Percentiles rank a stretch among this genome's conserved stretches.
These are phyloP conservation scores for Calliscelio sp. DNA, from an alignment of 2,888 invertebrate genomes.

Conservation along the genomic window DNA sequence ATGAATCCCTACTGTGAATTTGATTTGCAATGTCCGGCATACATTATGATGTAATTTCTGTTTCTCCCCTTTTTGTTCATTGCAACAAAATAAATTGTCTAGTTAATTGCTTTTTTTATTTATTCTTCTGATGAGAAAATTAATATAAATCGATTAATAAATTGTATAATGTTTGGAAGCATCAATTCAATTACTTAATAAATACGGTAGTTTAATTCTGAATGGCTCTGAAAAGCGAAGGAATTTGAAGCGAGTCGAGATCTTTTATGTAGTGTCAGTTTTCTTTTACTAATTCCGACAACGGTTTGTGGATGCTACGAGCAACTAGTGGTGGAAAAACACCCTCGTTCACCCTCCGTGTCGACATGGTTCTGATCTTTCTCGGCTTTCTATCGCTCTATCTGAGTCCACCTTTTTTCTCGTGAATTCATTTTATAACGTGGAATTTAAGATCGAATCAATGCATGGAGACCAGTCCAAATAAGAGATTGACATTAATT, in stretches of 20 bases:
- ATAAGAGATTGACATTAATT: conserved; percentile 55
- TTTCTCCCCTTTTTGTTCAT: neutral
- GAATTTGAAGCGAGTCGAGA: conserved; percentile 47
- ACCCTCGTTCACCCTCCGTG: conserved; percentile 84
- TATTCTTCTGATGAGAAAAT: no score
- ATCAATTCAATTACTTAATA: conserved; percentile 19
- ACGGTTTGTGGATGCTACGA: conserved; percentile 78
- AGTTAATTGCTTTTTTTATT: no score
- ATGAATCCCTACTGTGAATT: conserved; percentile 74
- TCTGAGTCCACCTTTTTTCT: conserved; percentile 69
- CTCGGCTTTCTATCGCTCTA: conserved; percentile 78
- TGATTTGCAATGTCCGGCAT: conserved; percentile 44
- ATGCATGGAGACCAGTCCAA: conserved; percentile 49
- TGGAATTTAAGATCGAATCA: conserved; percentile 68
- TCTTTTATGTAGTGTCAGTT: conserved; percentile 72
- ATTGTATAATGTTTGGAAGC: neutral
- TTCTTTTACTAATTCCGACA: conserved; percentile 75
- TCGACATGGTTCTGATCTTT: conserved; percentile 78
- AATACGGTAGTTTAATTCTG: conserved; percentile 30
- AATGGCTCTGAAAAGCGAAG: conserved; percentile 15
- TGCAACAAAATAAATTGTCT: neutral
- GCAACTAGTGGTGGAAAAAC: conserved; percentile 86
- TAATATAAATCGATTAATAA: neutral
- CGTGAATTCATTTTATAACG: conserved; percentile 58
- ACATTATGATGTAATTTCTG: neutral